Conservation (phyloP, 2,113 vertebrate genomes). For the Macquaria ambigua region DNA sequence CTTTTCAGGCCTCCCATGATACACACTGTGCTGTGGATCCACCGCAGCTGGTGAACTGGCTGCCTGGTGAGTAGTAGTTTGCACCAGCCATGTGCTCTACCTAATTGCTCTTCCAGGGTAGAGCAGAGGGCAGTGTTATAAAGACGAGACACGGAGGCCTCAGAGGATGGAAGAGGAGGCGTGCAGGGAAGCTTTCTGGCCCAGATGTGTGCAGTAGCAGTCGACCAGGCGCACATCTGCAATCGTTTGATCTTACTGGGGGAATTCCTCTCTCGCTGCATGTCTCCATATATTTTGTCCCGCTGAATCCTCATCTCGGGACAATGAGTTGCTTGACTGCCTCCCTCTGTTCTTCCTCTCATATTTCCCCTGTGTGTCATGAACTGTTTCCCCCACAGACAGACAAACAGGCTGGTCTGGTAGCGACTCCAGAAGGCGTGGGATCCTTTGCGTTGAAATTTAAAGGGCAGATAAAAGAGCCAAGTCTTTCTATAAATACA, state of each 20-base stretch:
- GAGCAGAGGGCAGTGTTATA: slow-evolving; percentile 46
- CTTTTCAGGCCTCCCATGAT: slow-evolving; percentile 74
- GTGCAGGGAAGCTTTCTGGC: slow-evolving; percentile 42
- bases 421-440: slow-evolving; percentile 46
- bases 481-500: slow-evolving; percentile 54
- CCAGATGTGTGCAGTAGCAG: slow-evolving; percentile 80
- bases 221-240: slow-evolving; percentile 79
- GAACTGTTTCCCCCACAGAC: slow-evolving; percentile 61
- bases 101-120: slow-evolving; percentile 76
- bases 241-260: slow-evolving; percentile 76
- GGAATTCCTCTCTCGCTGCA: slow-evolving; percentile 76
- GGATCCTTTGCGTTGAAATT: slow-evolving; percentile 58
- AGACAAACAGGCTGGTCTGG: slow-evolving; percentile 61
- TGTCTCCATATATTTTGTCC: slow-evolving; percentile 48
- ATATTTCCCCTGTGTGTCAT: slow-evolving; percentile 65
- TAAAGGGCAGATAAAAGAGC: slow-evolving; percentile 59
- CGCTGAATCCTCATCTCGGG: slow-evolving; percentile 53
- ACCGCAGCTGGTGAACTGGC: slow-evolving; percentile 50
- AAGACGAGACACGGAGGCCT: slow-evolving; percentile 40
- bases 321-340: slow-evolving; percentile 69
- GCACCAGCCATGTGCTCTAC: slow-evolving; percentile 49
- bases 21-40: slow-evolving; percentile 46
- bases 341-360: slow-evolving; percentile 64
- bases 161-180: slow-evolving; percentile 39
- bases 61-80: slow-evolving; percentile 46